Base-by-base conservation (phyloP, 1,140 invertebrate genomes). In the Metaphire vulgaris region DNA sequence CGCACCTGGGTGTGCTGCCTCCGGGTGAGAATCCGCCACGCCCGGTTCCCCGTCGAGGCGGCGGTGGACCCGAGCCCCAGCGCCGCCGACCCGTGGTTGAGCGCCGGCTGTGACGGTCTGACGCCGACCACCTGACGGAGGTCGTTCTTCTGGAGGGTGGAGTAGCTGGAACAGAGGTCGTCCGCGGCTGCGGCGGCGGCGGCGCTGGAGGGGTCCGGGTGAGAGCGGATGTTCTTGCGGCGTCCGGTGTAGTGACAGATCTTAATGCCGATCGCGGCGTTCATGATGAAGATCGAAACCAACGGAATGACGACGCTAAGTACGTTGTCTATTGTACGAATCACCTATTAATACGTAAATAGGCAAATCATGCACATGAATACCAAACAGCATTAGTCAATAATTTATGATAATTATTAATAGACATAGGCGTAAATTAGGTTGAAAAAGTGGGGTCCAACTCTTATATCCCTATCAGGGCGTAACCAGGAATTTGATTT, bases 241-340 rank as follows among this genome's bases (percentile, higher is more conserved):
- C 69, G 83, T n/a, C 88, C 90, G 81, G 90, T 82, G 1, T 86
- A 87, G 33, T 88, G 85, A 68, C 89, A 83, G 28, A 89, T 84
- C 33, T 86, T 85, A 0, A 88, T 68, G 14, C 72, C 89, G 71
- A 93, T 93, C 80, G 90, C 88, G 1, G 88, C 84, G 81, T 93
- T 93, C 77, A 93, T 85, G 0, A 90, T 82, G 0, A 91, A 87
- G 70, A 93, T 93, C 32, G 90, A 81, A 16, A 88, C 85, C 74
- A 92, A 88, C 0, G 92, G 92, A 30, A 92, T 77, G 0, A 90
- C 88, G 79, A 92, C 90, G 0, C 91, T 91, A 0, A 91, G 75
- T 32, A 90, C 80, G 0, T 90, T 90, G 82, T 93, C 92, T 66
- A 90, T 84, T 74, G 89, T 85, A 81, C 92, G 92, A 79, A 92